Evolutionary conservation across 2,888 invertebrate species (phyloP), one percentile per base, ranked within the genome.

Genomic region (Pasiphila rectangulata): DNA sequence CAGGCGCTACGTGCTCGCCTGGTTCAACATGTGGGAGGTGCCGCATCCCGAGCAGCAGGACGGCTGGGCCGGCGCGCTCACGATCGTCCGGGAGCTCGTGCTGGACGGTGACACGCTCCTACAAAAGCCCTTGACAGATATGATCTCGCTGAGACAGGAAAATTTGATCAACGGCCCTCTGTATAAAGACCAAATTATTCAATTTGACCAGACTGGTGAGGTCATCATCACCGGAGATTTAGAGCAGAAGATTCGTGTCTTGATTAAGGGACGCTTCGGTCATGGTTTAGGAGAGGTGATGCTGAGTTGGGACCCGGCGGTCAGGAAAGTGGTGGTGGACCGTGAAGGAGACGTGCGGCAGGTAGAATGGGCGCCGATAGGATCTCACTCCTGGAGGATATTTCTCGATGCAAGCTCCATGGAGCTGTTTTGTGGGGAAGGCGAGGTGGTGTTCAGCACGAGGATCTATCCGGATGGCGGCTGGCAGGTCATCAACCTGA

Each of bases 1-100:
- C 0, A 79, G 69, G 9, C 74, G 87, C 19, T 74, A 81, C 32
- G 42, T 85, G 1, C 65, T 85, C 1, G 80, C 76, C 1, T 90
- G 90, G 90, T 80, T 89, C 35, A 74, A 69, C 35, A 84, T 81
- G 79, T 90, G 90, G 90, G 84, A 84, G 1, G 68, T 68, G 0
- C 67, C 70, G 0, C 65, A 75, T 32, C 79, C 74, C 1, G 88
- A 89, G 59, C 75, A 67, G 1, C 77, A 59, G 0, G 83, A 87
- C 30, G 88, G 87, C 5, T 90, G 90, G 90, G 69, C 80, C 4
- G 88, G 88, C 30, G 76, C 78, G 3, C 66, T 83, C 75, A 89
- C 90, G 0, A 64, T 89, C 3, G 62, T 79, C 0, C 76, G 90
- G 56, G 79, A 87, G 56, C 51, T 90, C 1, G 57, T 61, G 1